These are phyloP conservation scores for Ptilodon capucinus DNA, from an alignment of 2,888 invertebrate genomes.

Conservation along the genomic window DNA sequence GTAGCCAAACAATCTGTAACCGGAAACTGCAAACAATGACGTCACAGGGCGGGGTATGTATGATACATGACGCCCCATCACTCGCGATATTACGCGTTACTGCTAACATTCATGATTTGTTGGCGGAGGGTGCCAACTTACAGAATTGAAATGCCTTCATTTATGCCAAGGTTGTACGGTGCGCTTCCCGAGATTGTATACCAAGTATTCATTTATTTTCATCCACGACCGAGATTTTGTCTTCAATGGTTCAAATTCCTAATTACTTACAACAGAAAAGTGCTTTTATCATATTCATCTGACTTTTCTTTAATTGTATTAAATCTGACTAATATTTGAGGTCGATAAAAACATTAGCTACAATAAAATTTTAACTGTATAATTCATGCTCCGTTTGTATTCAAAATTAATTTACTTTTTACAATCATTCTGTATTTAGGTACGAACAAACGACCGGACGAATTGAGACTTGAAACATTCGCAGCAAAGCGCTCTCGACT, in stretches of 20 bases:
- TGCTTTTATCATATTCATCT: too few relatives aligned
- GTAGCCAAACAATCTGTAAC: conserved; percentile 1
- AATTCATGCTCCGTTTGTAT: neutral
- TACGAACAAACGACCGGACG: conserved; percentile 26
- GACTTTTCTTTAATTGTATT: too few relatives aligned
- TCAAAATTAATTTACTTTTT: conserved; percentile 32
- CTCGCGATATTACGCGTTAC: conserved; percentile 1
- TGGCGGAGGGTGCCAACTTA: neutral
- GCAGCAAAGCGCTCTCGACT: conserved; percentile 12
- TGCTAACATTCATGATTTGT: conserved; percentile 3
- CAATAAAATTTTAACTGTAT: neutral
- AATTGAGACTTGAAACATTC: conserved; percentile 22
- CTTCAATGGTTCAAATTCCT: too few relatives aligned
- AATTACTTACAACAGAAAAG: too few relatives aligned
- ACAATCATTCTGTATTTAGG: conserved; percentile 30
- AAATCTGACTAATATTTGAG: too few relatives aligned
- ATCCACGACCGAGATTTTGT: too few relatives aligned
- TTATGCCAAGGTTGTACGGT: neutral
- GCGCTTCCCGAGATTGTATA: too few relatives aligned
- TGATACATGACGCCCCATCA: conserved; percentile 2
- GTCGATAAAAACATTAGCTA: too few relatives aligned
- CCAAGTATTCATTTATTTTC: too few relatives aligned
- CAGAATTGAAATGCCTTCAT: neutral
- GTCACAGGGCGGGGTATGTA: neutral
- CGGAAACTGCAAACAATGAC: neutral